phyloP scores from a whole-genome alignment of 1,140 invertebrate genomes.

The Fopius arisanus region DNA sequence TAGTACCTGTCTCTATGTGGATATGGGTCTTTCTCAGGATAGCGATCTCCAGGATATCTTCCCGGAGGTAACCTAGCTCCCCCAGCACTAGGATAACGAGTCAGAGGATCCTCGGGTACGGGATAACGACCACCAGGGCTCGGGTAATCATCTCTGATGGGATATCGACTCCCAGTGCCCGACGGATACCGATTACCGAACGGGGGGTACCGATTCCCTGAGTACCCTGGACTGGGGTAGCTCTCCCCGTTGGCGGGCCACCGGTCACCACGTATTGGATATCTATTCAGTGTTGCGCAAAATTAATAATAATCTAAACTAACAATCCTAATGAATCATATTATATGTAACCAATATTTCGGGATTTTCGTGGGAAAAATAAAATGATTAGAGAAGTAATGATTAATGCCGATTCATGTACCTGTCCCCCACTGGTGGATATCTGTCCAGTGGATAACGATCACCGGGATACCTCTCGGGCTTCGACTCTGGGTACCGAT shows the following conservation, averaged over 20 bases:
- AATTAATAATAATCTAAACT: too few relatives aligned
- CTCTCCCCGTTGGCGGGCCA: constrained; percentile 60
- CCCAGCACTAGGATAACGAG: constrained; percentile 45
- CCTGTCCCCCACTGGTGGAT: constrained; percentile 46
- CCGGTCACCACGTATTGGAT: constrained; percentile 45
- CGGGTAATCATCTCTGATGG: constrained; percentile 48
- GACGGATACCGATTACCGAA: constrained; percentile 54
- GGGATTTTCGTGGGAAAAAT: too few relatives aligned
- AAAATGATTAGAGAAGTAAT: too few relatives aligned
- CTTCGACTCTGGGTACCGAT: constrained; percentile 57
- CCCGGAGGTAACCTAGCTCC: constrained; percentile 43
- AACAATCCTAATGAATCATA: too few relatives aligned
- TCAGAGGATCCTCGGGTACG: constrained; percentile 47
- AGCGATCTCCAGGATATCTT: constrained; percentile 57
- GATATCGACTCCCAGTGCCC: constrained; percentile 42
- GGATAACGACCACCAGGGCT: constrained; percentile 51
- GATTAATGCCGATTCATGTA: too few relatives aligned
- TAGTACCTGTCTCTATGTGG: constrained; percentile 45
- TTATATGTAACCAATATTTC: too few relatives aligned
- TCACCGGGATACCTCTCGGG: constrained; percentile 57
- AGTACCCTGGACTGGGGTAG: constrained; percentile 2
- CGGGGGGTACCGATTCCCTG: constrained; percentile 39
- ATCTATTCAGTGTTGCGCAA: too few relatives aligned
- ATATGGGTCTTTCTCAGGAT: constrained; percentile 50
- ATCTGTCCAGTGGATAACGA: constrained; percentile 42